Conservation (phyloP, 53 echinoderm and acorn worm species). For the Mesocentrotus franciscanus region DNA sequence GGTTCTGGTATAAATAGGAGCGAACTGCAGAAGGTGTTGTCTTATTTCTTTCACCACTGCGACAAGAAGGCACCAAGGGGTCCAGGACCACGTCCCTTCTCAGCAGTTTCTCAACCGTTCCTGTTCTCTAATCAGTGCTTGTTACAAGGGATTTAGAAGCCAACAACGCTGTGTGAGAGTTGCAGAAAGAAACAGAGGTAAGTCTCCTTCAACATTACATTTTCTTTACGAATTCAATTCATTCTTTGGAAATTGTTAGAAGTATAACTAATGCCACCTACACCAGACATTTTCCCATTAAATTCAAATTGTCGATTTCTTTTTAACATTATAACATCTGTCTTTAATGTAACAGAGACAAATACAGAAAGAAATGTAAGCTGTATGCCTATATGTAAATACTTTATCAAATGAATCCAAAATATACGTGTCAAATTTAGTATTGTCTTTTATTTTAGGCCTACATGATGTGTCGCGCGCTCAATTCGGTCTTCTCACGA, state of each 20-base stretch:
- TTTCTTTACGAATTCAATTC: neutral
- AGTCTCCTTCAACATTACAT: neutral
- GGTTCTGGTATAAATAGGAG: neutral
- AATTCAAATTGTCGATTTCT: neutral
- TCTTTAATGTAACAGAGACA: too few relatives aligned
- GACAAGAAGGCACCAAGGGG: neutral
- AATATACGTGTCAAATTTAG: too few relatives aligned
- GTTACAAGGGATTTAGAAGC: constrained; percentile 6
- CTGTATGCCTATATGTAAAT: too few relatives aligned
- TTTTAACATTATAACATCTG: too few relatives aligned
- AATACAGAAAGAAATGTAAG: too few relatives aligned
- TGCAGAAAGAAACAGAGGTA: neutral
- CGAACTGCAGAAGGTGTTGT: neutral
- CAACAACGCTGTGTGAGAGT: neutral
- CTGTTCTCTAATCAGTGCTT: constrained; percentile 32
- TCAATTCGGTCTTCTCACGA: too few relatives aligned
- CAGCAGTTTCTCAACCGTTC: neutral
- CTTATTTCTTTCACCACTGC: neutral
- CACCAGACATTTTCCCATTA: too few relatives aligned
- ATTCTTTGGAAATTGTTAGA: neutral
- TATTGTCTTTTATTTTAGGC: too few relatives aligned
- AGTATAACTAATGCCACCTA: too few relatives aligned
- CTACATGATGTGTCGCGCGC: too few relatives aligned
- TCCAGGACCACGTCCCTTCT: neutral
- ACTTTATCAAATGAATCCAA: too few relatives aligned